A percentile compares a stretch with the other conserved stretches of the same genome.
phyloP scores from a whole-genome alignment of 2,888 invertebrate genomes.

The Eilema griseolum region DNA sequence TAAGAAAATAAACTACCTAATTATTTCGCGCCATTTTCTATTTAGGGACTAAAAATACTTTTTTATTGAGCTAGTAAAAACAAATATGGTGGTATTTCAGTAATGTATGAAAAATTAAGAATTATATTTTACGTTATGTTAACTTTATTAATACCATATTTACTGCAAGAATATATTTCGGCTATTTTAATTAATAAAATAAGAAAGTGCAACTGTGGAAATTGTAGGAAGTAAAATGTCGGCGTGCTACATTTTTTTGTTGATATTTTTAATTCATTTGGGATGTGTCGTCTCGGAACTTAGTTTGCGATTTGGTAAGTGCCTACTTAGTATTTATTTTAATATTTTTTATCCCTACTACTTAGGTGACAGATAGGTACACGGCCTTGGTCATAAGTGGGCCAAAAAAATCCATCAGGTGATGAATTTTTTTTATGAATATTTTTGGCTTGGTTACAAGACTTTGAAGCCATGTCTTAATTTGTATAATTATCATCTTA shows the following conservation, averaged over 20 bases:
- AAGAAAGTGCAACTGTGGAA: conserved; percentile 62
- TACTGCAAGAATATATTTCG: conserved; percentile 80
- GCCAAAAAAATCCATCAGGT: too few relatives aligned
- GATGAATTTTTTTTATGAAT: too few relatives aligned
- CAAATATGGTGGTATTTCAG: conserved; percentile 15
- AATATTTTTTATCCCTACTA: too few relatives aligned
- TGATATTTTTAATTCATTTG: conserved; percentile 66
- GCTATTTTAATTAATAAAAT: conserved; percentile 76
- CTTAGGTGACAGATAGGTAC: too few relatives aligned
- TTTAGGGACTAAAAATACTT: not conserved
- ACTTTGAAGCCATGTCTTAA: too few relatives aligned
- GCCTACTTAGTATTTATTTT: not conserved
- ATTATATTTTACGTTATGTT: conserved; percentile 77
- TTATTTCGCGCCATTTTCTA: conserved; percentile 14
- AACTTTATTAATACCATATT: conserved; percentile 75
- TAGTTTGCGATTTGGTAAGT: conserved; percentile 77
- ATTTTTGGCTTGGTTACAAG: too few relatives aligned
- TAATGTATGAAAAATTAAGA: conserved; percentile 76
- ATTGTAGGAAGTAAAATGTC: conserved; percentile 55
- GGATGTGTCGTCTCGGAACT: conserved; percentile 72
- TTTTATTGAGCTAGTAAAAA: conserved; percentile 19
- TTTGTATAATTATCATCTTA: too few relatives aligned
- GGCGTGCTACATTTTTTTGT: conserved; percentile 60
- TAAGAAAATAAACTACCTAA: not conserved
- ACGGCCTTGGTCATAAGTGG: too few relatives aligned